Conservation (phyloP, 2,113 vertebrate species). For the Mirounga angustirostris region DNA sequence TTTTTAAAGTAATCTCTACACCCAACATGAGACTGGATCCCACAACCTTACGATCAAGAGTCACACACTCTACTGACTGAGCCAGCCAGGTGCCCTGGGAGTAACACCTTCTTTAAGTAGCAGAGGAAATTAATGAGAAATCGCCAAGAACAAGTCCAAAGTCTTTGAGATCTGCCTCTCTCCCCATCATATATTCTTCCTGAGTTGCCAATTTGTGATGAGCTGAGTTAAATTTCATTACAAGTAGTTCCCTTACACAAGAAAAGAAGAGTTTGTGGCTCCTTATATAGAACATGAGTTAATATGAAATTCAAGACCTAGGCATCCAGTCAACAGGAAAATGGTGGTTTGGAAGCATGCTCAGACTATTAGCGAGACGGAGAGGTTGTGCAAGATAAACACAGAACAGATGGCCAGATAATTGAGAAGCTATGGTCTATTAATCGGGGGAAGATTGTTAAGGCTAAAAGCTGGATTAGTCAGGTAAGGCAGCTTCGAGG, state of each 20-base stretch:
- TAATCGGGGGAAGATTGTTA: background rate
- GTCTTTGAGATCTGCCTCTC: background rate
- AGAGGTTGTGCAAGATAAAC: slow-evolving; percentile 14
- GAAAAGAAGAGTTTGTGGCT: background rate
- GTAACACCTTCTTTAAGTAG: background rate
- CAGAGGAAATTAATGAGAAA: background rate
- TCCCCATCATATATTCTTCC: background rate
- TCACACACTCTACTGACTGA: background rate
- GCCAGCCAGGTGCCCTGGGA: background rate
- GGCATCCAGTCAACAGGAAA: background rate
- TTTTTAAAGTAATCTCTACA: background rate
- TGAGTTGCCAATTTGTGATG: background rate
- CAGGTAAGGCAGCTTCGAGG: background rate
- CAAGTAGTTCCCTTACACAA: background rate
- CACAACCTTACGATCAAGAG: background rate
- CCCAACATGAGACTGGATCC: background rate
- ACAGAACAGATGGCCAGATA: slow-evolving; percentile 1
- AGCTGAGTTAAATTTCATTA: slow-evolving; percentile 28
- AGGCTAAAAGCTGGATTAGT: background rate
- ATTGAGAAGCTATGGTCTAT: background rate
- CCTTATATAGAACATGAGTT: background rate
- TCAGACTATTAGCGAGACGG: background rate
- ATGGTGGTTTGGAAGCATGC: background rate
- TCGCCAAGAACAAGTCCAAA: background rate
- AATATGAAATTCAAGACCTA: background rate